phyloP scores from a whole-genome alignment of 2,797 vertebrate species.

The Syndactyla subalaris region DNA sequence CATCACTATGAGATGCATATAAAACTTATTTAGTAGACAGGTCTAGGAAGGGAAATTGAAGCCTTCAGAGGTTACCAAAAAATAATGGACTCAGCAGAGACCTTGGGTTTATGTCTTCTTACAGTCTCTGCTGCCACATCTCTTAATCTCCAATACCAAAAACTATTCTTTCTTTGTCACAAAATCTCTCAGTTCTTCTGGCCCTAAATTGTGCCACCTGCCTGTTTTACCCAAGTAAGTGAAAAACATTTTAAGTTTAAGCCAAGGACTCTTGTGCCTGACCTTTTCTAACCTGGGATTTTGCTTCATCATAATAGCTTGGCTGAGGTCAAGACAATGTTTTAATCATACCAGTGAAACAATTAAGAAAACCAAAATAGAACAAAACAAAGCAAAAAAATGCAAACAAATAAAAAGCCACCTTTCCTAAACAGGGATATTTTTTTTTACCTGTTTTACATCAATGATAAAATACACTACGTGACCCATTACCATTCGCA shows the following conservation, averaged over 20 bases:
- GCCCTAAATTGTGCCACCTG: not conserved
- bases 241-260: not conserved
- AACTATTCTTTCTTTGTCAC: not conserved
- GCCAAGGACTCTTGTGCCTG: not conserved
- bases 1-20: not conserved
- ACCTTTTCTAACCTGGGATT: not conserved
- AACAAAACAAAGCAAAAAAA: not conserved
- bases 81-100: not conserved
- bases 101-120: not conserved
- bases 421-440: not conserved
- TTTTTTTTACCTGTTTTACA: not conserved
- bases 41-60: not conserved
- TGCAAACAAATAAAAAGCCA: not conserved
- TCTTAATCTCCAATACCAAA: not conserved
- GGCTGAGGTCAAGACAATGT: not conserved
- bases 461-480: not conserved
- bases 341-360: not conserved
- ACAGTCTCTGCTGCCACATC: not conserved
- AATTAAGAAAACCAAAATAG: not conserved
- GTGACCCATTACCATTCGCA: not conserved
- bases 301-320: not conserved
- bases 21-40: not conserved
- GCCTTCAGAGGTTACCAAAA: not conserved
- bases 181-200: not conserved
- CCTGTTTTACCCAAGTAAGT: not conserved